A percentile compares a stretch with the other conserved stretches of the same genome.
Evolutionary conservation across 2,888 invertebrate species (phyloP).

Genomic region (Allolobophora icterica): DNA sequence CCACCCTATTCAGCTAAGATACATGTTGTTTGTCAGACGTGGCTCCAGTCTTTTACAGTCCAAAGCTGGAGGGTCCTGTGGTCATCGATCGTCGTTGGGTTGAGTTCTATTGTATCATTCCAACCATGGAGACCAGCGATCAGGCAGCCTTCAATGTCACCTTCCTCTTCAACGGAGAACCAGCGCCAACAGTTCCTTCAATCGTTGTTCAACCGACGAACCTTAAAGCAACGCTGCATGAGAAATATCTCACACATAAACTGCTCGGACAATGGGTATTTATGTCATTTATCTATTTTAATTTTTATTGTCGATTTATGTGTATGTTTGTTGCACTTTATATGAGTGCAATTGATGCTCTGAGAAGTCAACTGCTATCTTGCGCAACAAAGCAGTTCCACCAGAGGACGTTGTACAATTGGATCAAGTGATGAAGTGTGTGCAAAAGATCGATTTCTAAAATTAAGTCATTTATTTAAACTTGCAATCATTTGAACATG

Average conservation of each 20-base stretch:
- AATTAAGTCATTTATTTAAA: too few species aligned
- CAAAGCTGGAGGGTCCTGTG: neutral
- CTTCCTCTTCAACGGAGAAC: slow-evolving; percentile 20
- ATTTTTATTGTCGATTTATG: neutral
- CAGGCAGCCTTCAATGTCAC: slow-evolving; percentile 8
- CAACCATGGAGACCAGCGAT: neutral
- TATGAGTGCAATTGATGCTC: neutral
- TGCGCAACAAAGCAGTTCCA: too few species aligned
- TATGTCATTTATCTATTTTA: neutral
- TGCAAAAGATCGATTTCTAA: too few species aligned
- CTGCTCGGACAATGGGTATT: neutral
- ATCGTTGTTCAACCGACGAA: neutral
- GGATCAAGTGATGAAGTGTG: too few species aligned
- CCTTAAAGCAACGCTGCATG: neutral
- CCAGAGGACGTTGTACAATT: too few species aligned
- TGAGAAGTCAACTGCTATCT: too few species aligned
- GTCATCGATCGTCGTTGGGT: neutral
- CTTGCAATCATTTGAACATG: too few species aligned
- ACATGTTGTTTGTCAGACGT: neutral
- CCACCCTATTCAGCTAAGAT: too few species aligned
- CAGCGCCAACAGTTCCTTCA: neutral
- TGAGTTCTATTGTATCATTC: slow-evolving; percentile 3
- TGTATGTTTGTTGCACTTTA: neutral
- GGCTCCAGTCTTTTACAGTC: neutral
- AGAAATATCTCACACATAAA: neutral